Conservation (phyloP, 2,113 vertebrate species). For the Lontra canadensis region DNA sequence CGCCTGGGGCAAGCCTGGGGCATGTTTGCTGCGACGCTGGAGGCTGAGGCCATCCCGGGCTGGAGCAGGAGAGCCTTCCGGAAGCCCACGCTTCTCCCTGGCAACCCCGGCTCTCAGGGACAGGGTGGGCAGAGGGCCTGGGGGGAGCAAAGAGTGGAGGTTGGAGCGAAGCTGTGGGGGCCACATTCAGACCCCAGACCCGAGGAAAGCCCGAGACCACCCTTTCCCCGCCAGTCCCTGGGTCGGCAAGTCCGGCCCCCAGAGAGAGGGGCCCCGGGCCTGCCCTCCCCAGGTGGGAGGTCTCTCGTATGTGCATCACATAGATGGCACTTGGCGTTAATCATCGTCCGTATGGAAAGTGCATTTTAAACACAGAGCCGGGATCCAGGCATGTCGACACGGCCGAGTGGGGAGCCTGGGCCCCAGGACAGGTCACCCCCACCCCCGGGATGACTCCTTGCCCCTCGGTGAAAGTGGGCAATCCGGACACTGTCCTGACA, state of each 20-base stretch:
- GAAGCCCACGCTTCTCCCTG: no score
- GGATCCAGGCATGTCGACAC: fast-evolving
- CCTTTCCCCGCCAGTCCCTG: fast-evolving
- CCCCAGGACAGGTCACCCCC: neutral
- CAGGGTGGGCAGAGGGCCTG: neutral
- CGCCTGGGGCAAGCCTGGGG: fast-evolving
- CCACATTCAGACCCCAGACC: neutral
- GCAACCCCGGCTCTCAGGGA: fast-evolving
- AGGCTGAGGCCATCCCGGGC: fast-evolving
- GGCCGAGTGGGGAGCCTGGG: fast-evolving
- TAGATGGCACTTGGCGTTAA: neutral
- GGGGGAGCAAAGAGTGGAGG: neutral
- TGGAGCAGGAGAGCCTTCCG: no score
- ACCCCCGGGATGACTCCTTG: neutral
- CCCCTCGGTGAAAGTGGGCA: fast-evolving
- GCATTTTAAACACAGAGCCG: no score
- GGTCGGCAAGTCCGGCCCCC: no score
- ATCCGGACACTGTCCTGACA: fast-evolving
- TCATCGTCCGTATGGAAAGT: fast-evolving
- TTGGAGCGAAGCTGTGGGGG: fast-evolving
- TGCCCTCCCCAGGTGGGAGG: no score
- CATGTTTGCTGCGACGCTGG: no score
- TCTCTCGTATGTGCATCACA: fast-evolving
- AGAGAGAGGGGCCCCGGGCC: fast-evolving
- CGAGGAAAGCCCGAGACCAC: neutral